Percentiles rank a stretch among this genome's conserved stretches.
Conservation (phyloP, 2,888 invertebrate genomes). For the Adelognathus sp. region DNA sequence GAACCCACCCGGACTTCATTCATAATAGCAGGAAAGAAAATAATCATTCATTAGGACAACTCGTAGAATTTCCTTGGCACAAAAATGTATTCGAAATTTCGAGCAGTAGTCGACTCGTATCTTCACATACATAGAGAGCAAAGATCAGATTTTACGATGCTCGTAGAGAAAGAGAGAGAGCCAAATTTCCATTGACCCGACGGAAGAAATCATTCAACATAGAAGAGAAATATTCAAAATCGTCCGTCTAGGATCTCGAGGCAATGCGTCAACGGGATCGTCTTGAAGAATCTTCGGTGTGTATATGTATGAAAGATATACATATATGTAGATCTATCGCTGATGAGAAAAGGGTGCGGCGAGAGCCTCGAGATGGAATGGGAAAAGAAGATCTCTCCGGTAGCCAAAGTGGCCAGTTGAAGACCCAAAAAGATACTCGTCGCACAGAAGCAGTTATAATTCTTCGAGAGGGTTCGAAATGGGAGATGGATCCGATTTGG, state of each 20-base stretch:
- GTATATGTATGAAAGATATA: too few relatives aligned
- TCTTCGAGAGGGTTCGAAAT: conserved; percentile 52
- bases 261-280: conserved; percentile 30
- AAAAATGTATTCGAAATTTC: background rate
- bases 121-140: too few relatives aligned
- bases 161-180: background rate
- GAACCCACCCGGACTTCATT: background rate
- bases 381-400: conserved; percentile 60
- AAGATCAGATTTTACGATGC: background rate
- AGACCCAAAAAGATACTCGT: conserved; percentile 44
- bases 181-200: conserved; percentile 20
- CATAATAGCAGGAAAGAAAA: background rate
- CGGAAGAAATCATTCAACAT: conserved; percentile 21
- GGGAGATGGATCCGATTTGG: conserved; percentile 71
- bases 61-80: background rate
- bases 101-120: too few relatives aligned
- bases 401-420: conserved; percentile 72
- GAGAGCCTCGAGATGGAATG: conserved; percentile 21
- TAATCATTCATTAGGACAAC: background rate
- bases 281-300: conserved; percentile 32
- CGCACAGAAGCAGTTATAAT: conserved; percentile 45
- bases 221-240: conserved; percentile 18
- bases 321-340: conserved; percentile 33
- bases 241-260: conserved; percentile 36
- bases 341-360: conserved; percentile 73